These are phyloP conservation scores for Astyanax mexicanus DNA, from an alignment of 2,797 vertebrate genomes.

Conservation along the genomic window DNA sequence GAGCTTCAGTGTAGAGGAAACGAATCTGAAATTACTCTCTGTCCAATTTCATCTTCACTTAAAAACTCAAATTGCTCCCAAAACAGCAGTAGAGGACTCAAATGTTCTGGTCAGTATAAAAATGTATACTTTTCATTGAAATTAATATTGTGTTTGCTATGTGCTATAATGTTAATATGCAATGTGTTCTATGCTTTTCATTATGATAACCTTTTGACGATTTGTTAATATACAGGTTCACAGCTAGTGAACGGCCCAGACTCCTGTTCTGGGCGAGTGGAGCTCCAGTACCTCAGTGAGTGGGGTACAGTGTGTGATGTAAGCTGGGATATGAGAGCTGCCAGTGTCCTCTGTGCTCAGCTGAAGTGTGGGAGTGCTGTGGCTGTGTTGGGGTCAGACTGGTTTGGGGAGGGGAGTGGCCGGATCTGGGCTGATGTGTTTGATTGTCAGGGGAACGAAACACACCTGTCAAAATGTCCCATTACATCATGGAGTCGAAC, in stretches of 20 bases:
- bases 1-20: constrained; percentile 72
- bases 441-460: constrained; percentile 53
- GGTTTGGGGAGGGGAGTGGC: constrained; percentile 46
- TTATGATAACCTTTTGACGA: background rate
- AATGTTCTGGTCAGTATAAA: constrained; percentile 67
- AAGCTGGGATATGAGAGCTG: constrained; percentile 53
- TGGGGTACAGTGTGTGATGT: constrained; percentile 56
- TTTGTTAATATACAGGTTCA: constrained; percentile 34
- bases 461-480: constrained; percentile 50
- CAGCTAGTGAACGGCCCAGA: constrained; percentile 17
- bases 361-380: constrained; percentile 56
- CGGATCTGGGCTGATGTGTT: constrained; percentile 56
- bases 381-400: constrained; percentile 41
- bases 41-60: background rate
- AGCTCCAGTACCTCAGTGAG: constrained; percentile 27
- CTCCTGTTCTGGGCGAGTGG: constrained; percentile 51
- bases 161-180: too few species aligned
- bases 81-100: constrained; percentile 57
- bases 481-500: constrained; percentile 48
- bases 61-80: constrained; percentile 57
- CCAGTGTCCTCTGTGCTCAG: constrained; percentile 56
- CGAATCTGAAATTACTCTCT: constrained; percentile 48
- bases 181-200: too few species aligned
- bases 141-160: too few species aligned
- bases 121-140: too few species aligned